phyloP scores from a whole-genome alignment of 2,888 invertebrate species.

The Scaptomyza tumidula region DNA sequence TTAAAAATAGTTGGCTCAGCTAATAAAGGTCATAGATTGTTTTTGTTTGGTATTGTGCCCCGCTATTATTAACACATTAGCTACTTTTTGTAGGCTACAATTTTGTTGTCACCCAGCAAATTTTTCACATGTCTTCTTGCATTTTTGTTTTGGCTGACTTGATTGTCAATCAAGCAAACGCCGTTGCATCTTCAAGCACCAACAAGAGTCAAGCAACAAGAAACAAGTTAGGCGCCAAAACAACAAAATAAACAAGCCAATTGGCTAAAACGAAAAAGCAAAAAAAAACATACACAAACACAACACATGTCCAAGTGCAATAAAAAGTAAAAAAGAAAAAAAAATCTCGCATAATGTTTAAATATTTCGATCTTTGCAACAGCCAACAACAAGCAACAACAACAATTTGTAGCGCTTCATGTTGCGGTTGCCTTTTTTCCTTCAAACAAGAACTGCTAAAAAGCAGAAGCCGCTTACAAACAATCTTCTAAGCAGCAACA shows the following conservation, averaged over 20 bases:
- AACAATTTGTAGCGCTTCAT: slow-evolving; percentile 56
- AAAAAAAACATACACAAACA: slow-evolving; percentile 16
- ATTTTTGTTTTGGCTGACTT: slow-evolving; percentile 6
- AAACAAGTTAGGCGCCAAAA: slow-evolving; percentile 77
- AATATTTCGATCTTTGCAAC: slow-evolving; percentile 28
- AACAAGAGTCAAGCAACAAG: slow-evolving; percentile 23
- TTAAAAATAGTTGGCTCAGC: slow-evolving; percentile 37
- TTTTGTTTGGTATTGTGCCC: background rate
- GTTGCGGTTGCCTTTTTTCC: slow-evolving; percentile 42
- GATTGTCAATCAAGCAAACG: slow-evolving; percentile 64
- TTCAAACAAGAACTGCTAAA: slow-evolving; percentile 54
- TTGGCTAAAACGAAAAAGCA: slow-evolving; percentile 39
- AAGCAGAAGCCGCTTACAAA: slow-evolving; percentile 30
- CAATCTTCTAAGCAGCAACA: slow-evolving; percentile 52
- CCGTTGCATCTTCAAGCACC: slow-evolving; percentile 47
- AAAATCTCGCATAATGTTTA: slow-evolving; percentile 31
- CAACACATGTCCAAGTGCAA: slow-evolving; percentile 34
- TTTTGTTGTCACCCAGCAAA: background rate
- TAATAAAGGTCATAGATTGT: slow-evolving; percentile 26
- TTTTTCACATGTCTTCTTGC: background rate
- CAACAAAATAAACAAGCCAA: slow-evolving; percentile 77
- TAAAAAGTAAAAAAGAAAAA: slow-evolving; percentile 8
- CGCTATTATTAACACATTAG: slow-evolving; percentile 10
- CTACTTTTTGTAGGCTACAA: background rate
- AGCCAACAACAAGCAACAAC: slow-evolving; percentile 51